Conservation (phyloP, 2,888 invertebrate genomes). For the Nomada ferruginata region DNA sequence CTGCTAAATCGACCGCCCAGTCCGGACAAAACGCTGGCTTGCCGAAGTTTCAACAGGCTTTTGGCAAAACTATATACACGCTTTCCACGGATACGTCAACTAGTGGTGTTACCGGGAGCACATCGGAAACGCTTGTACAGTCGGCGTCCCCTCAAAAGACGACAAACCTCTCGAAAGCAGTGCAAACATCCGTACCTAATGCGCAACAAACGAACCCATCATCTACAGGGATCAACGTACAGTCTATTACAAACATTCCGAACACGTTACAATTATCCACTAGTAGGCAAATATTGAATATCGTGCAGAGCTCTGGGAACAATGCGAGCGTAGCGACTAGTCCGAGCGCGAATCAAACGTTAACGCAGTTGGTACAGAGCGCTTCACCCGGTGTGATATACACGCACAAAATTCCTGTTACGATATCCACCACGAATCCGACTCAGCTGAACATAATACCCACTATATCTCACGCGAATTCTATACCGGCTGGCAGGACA, state of each 20-base stretch:
- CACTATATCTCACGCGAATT: constrained; percentile 78
- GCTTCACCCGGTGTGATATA: constrained; percentile 88
- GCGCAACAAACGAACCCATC: constrained; percentile 68
- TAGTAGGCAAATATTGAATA: constrained; percentile 79
- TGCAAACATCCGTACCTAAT: constrained; percentile 81
- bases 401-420: constrained; percentile 89
- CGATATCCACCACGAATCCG: constrained; percentile 82
- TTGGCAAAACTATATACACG: constrained; percentile 89
- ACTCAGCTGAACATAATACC: constrained; percentile 81
- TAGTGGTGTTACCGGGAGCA: constrained; percentile 50
- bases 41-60: constrained; percentile 92
- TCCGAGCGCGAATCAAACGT: constrained; percentile 75
- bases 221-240: constrained; percentile 75
- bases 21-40: constrained; percentile 83
- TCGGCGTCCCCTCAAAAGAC: constrained; percentile 72
- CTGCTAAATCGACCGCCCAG: constrained; percentile 69
- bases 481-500: constrained; percentile 76
- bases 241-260: constrained; percentile 78
- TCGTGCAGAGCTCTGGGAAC: constrained; percentile 78
- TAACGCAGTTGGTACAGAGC: constrained; percentile 80
- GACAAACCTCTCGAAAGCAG: constrained; percentile 82
- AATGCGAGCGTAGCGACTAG: constrained; percentile 68
- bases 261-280: constrained; percentile 76
- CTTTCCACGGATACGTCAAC: constrained; percentile 60
- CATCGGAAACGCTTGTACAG: constrained; percentile 68